These are phyloP conservation scores for Sesia bembeciformis DNA, from an alignment of 2,888 invertebrate genomes.

Conservation along the genomic window DNA sequence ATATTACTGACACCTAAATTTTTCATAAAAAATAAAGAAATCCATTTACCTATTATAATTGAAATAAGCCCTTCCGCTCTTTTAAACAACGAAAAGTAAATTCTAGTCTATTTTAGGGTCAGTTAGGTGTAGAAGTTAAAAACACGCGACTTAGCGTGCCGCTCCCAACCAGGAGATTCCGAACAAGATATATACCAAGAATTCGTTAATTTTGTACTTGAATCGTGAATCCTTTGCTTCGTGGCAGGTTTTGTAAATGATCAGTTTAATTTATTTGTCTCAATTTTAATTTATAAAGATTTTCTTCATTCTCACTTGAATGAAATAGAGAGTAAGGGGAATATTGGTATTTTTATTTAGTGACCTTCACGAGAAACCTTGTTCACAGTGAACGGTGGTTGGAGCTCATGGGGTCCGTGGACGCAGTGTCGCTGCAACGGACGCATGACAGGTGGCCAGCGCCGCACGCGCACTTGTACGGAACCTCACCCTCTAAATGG, in stretches of 20 bases:
- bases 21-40: no score
- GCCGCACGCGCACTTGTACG: constrained; percentile 87
- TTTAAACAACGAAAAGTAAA: no score
- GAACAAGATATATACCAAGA: constrained; percentile 12
- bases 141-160: constrained; percentile 41
- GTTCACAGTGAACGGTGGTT: constrained; percentile 92
- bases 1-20: no score
- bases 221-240: background rate
- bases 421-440: constrained; percentile 90
- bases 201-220: background rate
- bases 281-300: no score
- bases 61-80: no score
- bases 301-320: no score
- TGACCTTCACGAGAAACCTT: background rate
- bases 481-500: constrained; percentile 95
- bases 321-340: no score
- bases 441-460: constrained; percentile 81
- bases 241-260: background rate
- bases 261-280: background rate
- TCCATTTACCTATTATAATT: no score
- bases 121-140: constrained; percentile 8
- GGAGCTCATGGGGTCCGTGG: constrained; percentile 94
- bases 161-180: constrained; percentile 18
- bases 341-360: no score
- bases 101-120: constrained; percentile 4